Percentiles rank a stretch among this genome's conserved stretches.
phyloP scores from a whole-genome alignment of 2,797 vertebrate genomes.

The Brotula barbata region DNA sequence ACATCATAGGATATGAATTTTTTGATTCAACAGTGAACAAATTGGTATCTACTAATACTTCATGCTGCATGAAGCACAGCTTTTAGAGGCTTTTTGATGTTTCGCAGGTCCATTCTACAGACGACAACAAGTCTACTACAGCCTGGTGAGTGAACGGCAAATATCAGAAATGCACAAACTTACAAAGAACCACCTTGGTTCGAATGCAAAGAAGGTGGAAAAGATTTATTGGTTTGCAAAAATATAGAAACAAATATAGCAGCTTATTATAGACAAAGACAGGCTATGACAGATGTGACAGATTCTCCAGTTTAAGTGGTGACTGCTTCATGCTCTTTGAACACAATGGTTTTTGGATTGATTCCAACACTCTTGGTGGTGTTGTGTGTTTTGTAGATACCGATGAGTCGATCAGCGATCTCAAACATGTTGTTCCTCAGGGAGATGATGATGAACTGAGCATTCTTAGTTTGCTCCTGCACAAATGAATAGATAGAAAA shows the following conservation, averaged over 20 bases:
- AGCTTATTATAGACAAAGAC: conserved; percentile 53
- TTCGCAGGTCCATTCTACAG: no score
- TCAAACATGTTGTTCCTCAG: conserved; percentile 99
- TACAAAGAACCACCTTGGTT: no score
- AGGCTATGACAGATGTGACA: conserved; percentile 7
- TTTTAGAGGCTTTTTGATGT: no score
- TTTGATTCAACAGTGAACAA: no score
- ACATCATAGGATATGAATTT: no score
- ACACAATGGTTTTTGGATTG: conserved; percentile 90
- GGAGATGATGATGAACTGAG: conserved; percentile 98
- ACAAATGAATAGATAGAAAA: conserved; percentile 17
- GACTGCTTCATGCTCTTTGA: conserved; percentile 75
- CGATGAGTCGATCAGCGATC: conserved; percentile 93
- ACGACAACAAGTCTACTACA: no score
- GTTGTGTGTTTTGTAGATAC: conserved; percentile 96
- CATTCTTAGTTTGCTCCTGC: conserved; percentile 98
- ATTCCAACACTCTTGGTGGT: conserved; percentile 92
- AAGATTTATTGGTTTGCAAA: conserved; percentile 56
- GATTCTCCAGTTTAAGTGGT: conserved; percentile 17
- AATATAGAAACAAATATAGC: conserved; percentile 56
- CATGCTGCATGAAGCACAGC: no score
- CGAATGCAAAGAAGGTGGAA: background rate
- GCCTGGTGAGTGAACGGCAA: no score
- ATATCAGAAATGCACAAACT: no score
- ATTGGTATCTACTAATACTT: no score